Evolutionary conservation across 2,113 vertebrate species (phyloP).

Genomic region (Coryphaenoides rupestris): DNA sequence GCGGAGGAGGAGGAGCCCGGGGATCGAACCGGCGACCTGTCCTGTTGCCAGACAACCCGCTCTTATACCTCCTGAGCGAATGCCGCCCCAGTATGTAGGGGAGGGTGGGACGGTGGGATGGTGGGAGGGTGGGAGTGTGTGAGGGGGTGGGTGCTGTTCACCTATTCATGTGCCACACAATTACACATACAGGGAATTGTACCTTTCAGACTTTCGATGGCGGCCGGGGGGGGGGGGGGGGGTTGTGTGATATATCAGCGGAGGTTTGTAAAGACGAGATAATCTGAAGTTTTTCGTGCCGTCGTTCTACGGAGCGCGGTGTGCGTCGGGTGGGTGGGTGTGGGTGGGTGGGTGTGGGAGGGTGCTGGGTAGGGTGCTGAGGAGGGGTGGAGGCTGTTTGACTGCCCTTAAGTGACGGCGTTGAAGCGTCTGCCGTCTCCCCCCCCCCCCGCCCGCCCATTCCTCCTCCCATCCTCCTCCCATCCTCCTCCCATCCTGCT

Average conservation of each 20-base stretch:
- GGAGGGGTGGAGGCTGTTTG: slow-evolving; percentile 52
- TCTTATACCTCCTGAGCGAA: too few species aligned
- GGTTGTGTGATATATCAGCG: slow-evolving; percentile 19
- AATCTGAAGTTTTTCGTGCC: slow-evolving; percentile 34
- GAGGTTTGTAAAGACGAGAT: background rate
- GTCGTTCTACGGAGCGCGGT: too few species aligned
- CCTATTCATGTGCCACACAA: slow-evolving; percentile 18
- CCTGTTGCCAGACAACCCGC: too few species aligned
- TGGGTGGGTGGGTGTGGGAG: too few species aligned
- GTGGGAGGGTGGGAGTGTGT: slow-evolving; percentile 36
- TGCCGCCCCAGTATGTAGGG: too few species aligned
- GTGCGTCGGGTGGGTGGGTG: too few species aligned
- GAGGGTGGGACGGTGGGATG: too few species aligned
- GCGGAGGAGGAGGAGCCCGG: too few species aligned
- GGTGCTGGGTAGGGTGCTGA: too few species aligned
- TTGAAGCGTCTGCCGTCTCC: slow-evolving; percentile 31
- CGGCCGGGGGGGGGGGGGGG: too few species aligned
- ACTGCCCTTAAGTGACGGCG: slow-evolving; percentile 66
- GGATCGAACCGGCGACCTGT: too few species aligned
- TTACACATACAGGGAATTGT: slow-evolving; percentile 21
- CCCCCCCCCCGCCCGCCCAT: background rate
- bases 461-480: slow-evolving; percentile 24
- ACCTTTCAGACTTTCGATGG: slow-evolving; percentile 41
- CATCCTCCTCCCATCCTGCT: background rate
- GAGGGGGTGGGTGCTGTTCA: too few species aligned